phyloP scores from a whole-genome alignment of 2,797 vertebrate genomes.

The Jordanella pulchra region DNA sequence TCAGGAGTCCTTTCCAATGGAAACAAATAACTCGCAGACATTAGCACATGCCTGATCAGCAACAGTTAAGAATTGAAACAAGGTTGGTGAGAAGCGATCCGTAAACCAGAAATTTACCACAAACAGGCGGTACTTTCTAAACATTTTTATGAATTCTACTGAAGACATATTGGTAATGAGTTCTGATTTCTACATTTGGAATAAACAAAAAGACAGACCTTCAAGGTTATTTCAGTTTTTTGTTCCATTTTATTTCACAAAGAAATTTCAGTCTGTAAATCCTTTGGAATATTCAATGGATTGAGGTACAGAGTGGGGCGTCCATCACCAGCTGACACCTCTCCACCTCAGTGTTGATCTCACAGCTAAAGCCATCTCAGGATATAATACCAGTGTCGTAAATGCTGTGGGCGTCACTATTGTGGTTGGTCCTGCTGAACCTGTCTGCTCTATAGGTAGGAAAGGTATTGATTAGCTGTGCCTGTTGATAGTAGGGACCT shows the following conservation, averaged over 20 bases:
- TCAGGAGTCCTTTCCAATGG: no score
- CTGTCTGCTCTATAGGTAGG: slow-evolving; percentile 66
- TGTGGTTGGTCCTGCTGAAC: slow-evolving; percentile 71
- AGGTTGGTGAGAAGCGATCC: no score
- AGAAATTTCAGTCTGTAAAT: neutral
- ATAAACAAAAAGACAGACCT: no score
- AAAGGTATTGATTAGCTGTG: slow-evolving; percentile 74
- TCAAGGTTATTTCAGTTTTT: no score
- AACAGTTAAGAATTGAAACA: no score
- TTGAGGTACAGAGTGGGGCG: slow-evolving; percentile 52
- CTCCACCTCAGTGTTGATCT: slow-evolving; percentile 74
- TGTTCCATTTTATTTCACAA: slow-evolving; percentile 39
- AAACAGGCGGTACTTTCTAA: no score
- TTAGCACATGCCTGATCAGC: no score
- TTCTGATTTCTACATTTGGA: no score
- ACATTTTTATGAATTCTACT: neutral
- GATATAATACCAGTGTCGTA: slow-evolving; percentile 65
- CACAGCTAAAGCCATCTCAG: slow-evolving; percentile 66
- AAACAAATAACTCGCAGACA: no score
- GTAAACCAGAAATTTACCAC: no score
- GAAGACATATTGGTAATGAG: neutral
- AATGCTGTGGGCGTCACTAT: slow-evolving; percentile 73
- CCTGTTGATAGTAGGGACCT: slow-evolving; percentile 75
- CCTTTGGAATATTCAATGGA: neutral
- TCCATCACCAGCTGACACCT: slow-evolving; percentile 68